Conservation (phyloP, 2,888 invertebrate genomes). For the Psylliodes chrysocephalus region DNA sequence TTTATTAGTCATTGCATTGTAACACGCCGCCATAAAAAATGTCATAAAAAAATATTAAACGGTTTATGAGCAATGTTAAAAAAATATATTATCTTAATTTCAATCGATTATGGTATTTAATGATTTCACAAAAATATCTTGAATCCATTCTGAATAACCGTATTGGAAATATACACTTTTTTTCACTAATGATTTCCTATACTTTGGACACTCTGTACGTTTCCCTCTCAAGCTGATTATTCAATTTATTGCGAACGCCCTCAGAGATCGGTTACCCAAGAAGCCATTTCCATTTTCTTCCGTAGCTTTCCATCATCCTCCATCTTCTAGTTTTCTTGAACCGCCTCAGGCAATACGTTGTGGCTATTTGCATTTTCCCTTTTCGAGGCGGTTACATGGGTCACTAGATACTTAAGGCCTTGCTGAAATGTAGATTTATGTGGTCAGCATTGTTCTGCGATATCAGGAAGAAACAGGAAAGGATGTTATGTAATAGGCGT, state of each 20-base stretch:
- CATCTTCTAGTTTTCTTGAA: background rate
- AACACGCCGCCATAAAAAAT: too few relatives aligned
- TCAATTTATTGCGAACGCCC: background rate
- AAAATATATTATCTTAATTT: too few relatives aligned
- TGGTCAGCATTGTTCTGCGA: constrained; percentile 11
- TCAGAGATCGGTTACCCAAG: background rate
- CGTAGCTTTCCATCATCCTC: background rate
- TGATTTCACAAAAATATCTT: too few relatives aligned
- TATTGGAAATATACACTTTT: too few relatives aligned
- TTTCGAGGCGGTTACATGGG: constrained; percentile 24
- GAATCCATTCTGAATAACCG: too few relatives aligned
- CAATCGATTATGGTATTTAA: too few relatives aligned
- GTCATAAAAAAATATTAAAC: too few relatives aligned
- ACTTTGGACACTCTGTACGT: too few relatives aligned
- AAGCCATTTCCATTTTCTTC: constrained; percentile 7
- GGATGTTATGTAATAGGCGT: background rate
- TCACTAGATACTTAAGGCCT: constrained; percentile 29
- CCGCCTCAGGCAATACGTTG: background rate
- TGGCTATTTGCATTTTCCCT: constrained; percentile 32
- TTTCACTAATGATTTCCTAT: too few relatives aligned
- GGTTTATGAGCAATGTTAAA: too few relatives aligned
- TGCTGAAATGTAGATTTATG: constrained; percentile 33
- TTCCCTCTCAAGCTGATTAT: background rate
- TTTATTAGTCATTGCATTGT: too few relatives aligned
- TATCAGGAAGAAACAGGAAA: background rate